These are phyloP conservation scores for Calyptommatus sinebrachiatus DNA, from an alignment of 2,113 vertebrate genomes.

Conservation along the genomic window DNA sequence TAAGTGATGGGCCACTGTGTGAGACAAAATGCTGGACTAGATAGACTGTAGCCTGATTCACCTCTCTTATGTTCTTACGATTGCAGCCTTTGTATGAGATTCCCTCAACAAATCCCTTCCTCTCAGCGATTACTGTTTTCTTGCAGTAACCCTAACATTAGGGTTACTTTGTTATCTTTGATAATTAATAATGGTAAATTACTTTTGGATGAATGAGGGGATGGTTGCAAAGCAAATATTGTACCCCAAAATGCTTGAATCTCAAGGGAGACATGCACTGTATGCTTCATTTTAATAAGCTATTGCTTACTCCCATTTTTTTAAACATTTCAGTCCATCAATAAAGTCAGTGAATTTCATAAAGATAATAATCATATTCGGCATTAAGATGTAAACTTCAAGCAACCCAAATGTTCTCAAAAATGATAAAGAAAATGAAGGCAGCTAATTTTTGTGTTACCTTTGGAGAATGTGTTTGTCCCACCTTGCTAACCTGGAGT, in stretches of 20 bases:
- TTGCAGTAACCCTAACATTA: too few relatives aligned
- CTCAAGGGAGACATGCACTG: neutral
- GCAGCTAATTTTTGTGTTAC: neutral
- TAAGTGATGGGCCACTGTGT: too few relatives aligned
- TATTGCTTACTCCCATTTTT: neutral
- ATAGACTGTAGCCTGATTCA: too few relatives aligned
- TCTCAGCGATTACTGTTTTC: too few relatives aligned
- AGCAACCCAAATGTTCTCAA: constrained; percentile 27
- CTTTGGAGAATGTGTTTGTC: constrained; percentile 41
- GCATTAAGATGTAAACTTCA: constrained; percentile 44
- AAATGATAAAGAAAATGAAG: neutral
- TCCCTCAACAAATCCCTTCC: too few relatives aligned
- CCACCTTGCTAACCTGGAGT: constrained; percentile 36
- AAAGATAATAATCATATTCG: constrained; percentile 9
- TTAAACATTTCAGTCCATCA: neutral
- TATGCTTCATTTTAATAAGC: neutral
- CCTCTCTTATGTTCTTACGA: too few relatives aligned
- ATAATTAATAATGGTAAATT: too few relatives aligned
- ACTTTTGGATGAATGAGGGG: too few relatives aligned
- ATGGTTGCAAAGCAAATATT: too few relatives aligned
- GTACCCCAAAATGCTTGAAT: neutral
- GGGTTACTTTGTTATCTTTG: too few relatives aligned
- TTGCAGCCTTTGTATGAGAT: too few relatives aligned
- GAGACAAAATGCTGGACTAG: too few relatives aligned
- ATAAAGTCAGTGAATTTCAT: constrained; percentile 39